Conservation (phyloP, 2,888 invertebrate genomes). For the Melinaea marsaeus region DNA sequence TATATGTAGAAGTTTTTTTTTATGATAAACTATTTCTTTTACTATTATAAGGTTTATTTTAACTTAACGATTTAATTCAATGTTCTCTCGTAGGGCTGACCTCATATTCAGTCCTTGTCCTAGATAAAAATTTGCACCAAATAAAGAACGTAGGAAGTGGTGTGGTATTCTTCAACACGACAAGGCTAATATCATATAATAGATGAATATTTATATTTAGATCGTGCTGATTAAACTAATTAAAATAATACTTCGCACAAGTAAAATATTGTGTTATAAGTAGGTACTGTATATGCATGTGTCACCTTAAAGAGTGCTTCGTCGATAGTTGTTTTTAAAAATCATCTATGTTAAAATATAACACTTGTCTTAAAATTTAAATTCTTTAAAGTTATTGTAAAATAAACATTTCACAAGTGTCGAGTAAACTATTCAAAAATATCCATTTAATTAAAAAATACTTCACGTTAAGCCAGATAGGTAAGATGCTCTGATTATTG, state of each 20-base stretch:
- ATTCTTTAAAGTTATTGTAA: too few relatives aligned
- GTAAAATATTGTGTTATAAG: not conserved
- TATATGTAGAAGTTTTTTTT: not conserved
- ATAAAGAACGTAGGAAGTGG: constrained; percentile 41
- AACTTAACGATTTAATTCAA: too few relatives aligned
- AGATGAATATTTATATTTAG: not conserved
- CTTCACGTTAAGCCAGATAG: constrained; percentile 25
- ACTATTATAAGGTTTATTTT: not conserved
- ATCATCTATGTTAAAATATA: too few relatives aligned
- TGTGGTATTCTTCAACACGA: constrained; percentile 33
- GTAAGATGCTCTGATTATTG: constrained; percentile 66
- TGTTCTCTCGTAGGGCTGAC: constrained; percentile 33
- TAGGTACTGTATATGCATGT: too few relatives aligned
- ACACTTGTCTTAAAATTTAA: too few relatives aligned
- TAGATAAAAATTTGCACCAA: constrained; percentile 40
- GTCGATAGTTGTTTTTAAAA: too few relatives aligned
- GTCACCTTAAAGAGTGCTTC: too few relatives aligned
- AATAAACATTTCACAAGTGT: too few relatives aligned
- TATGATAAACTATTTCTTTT: not conserved
- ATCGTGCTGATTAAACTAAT: too few relatives aligned
- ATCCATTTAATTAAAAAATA: not conserved
- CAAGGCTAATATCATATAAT: constrained; percentile 18
- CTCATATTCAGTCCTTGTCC: constrained; percentile 50
- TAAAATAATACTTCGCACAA: too few relatives aligned
- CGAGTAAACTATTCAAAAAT: too few relatives aligned